phyloP scores from a whole-genome alignment of 2,888 invertebrate species.

The Drepana falcataria region DNA sequence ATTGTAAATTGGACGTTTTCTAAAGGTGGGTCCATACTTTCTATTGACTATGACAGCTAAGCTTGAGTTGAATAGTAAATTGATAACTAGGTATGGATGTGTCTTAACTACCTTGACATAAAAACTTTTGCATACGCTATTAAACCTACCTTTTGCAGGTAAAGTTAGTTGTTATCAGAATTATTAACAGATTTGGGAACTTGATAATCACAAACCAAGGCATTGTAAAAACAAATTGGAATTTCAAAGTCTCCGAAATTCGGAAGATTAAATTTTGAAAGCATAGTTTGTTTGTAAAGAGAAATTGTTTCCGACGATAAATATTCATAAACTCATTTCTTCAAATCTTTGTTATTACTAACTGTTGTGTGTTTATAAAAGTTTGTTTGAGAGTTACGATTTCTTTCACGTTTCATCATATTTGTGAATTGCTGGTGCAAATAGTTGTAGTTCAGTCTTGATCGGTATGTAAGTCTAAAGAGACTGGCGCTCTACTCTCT shows the following conservation, averaged over 20 bases:
- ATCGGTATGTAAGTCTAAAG: too few species aligned
- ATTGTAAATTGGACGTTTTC: too few species aligned
- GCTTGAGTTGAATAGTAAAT: too few species aligned
- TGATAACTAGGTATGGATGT: too few species aligned
- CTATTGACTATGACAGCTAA: too few species aligned
- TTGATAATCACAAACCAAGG: not conserved
- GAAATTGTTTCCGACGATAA: conserved; percentile 11
- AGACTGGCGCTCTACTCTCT: too few species aligned
- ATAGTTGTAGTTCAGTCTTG: too few species aligned
- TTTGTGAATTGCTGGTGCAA: not conserved
- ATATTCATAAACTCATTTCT: not conserved
- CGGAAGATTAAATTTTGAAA: conserved; percentile 1
- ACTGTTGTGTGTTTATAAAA: not conserved
- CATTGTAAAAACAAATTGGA: not conserved
- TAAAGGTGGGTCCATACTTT: too few species aligned
- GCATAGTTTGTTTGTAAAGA: conserved; percentile 1
- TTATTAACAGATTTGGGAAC: conserved; percentile 1
- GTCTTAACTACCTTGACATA: too few species aligned
- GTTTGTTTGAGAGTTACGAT: not conserved
- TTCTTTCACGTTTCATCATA: not conserved
- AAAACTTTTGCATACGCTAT: too few species aligned
- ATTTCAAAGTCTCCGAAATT: not conserved
- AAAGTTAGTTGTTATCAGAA: not conserved
- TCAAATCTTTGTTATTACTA: not conserved
- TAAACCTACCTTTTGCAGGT: not conserved